Base-by-base conservation (phyloP, 2,888 invertebrate genomes). In the Folsomia manolachei region DNA sequence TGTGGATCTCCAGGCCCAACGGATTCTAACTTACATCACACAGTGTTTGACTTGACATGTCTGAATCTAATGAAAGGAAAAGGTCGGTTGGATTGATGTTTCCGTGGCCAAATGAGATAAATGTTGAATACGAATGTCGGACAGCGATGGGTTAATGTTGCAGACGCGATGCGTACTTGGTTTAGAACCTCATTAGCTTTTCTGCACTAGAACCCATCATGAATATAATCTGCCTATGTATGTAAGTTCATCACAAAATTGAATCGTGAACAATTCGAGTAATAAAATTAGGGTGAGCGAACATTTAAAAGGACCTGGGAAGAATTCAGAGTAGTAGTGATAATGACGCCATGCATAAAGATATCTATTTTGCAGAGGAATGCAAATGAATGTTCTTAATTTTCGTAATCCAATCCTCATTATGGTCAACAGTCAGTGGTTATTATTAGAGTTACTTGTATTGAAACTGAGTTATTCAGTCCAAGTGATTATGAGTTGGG, bases 371-470 rank as follows among this genome's bases (percentile, higher is more conserved):
- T 64, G 64, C 7, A n/a, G n/a, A n/a, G 27, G 26, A 27, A 51
- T 66, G 21, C 19, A 24, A 23, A 39, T 39, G 65, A 66, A 66
- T 51, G n/a, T 39, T 51, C 65, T 52, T 52, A 23, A 66, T 66
- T 52, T n/a, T n/a, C n/a, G n/a, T n/a, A n/a, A 66, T 66, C 52
- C 25, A 27, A 66, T 66, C 65, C 39, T 66, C 23, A 66, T 66
- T 66, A 66, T 21, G 11, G 23, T 9, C 9, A 18, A 51, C 18
- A 18, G 18, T 27, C n/a, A 64, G 1, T 19, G 21, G 9, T 51
- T 51, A 51, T 18, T 18, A 51, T 51, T 51, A 11, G 51, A 51
- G 51, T 51, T 9, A 18, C 51, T 11, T 51, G 51, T 18, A 51
- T 51, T 11, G 9, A 51, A 51, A 51, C 51, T 51, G 9, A 51